phyloP scores from a whole-genome alignment of 2,888 invertebrate species.

The Serripes groenlandicus region DNA sequence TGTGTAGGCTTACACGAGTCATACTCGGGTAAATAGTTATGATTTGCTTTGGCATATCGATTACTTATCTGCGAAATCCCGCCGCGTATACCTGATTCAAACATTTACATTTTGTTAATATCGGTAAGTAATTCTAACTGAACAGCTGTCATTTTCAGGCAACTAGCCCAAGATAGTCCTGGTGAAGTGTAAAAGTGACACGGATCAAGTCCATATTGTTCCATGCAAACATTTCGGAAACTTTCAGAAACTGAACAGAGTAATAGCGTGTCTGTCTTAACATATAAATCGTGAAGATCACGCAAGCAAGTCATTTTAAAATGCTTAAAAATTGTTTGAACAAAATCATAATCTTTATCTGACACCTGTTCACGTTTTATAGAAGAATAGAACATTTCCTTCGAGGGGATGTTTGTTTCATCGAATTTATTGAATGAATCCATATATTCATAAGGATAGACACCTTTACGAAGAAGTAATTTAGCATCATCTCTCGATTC shows the following conservation, averaged over 20 bases:
- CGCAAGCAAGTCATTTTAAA: constrained; percentile 31
- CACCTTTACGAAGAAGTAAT: constrained; percentile 72
- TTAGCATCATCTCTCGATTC: neutral
- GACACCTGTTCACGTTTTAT: constrained; percentile 45
- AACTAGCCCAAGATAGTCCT: constrained; percentile 44
- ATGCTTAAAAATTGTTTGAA: constrained; percentile 36
- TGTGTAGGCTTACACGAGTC: neutral
- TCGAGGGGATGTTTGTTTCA: constrained; percentile 21
- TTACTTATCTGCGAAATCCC: constrained; percentile 14
- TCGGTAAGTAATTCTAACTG: constrained; percentile 24
- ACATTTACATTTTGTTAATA: constrained; percentile 20
- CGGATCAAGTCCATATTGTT: constrained; percentile 46
- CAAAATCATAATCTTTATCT: constrained; percentile 55
- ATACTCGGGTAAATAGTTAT: constrained; percentile 1
- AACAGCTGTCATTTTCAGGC: constrained; percentile 33
- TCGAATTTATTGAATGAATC: constrained; percentile 55
- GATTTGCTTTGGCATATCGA: constrained; percentile 7
- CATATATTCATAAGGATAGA: constrained; percentile 83
- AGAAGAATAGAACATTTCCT: constrained; percentile 63
- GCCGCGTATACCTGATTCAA: constrained; percentile 24
- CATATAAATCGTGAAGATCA: constrained; percentile 44
- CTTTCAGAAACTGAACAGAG: constrained; percentile 37
- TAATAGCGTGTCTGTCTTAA: constrained; percentile 39
- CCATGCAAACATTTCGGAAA: constrained; percentile 37
- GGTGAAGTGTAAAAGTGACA: constrained; percentile 52